These are phyloP conservation scores for Ooceraea biroi DNA, from an alignment of 1,140 invertebrate species.

Conservation along the genomic window DNA sequence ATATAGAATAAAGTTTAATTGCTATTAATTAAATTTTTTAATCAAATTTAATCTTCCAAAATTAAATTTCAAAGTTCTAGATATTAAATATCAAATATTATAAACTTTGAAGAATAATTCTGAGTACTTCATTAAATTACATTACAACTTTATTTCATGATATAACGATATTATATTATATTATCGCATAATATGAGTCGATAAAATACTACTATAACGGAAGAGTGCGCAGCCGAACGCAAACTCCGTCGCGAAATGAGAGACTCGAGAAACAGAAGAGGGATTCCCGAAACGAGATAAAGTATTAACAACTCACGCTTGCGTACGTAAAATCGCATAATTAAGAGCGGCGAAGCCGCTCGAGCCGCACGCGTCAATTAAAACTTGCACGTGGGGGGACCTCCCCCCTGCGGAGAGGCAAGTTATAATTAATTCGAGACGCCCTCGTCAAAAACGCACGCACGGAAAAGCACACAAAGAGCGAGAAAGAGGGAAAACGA, in stretches of 20 bases:
- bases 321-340: slow-evolving; percentile 51
- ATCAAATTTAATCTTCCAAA: too few species aligned
- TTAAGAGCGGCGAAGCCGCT: slow-evolving; percentile 44
- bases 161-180: neutral
- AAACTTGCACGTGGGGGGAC: slow-evolving; percentile 38
- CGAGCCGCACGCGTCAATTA: slow-evolving; percentile 52
- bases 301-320: slow-evolving; percentile 43
- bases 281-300: slow-evolving; percentile 43
- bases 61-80: too few species aligned
- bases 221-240: neutral
- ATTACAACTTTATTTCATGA: slow-evolving; percentile 8
- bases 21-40: too few species aligned
- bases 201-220: neutral
- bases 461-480: slow-evolving; percentile 23
- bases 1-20: too few species aligned
- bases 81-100: slow-evolving; percentile 4
- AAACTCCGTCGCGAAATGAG: neutral
- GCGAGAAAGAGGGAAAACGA: neutral
- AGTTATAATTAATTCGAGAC: slow-evolving; percentile 59
- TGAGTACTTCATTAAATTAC: neutral
- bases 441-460: neutral
- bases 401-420: neutral
- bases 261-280: slow-evolving; percentile 16
- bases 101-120: too few species aligned
- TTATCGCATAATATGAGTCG: neutral